Evolutionary conservation across 2,113 vertebrate genomes (phyloP).

Genomic region (Embiotoca jacksoni): DNA sequence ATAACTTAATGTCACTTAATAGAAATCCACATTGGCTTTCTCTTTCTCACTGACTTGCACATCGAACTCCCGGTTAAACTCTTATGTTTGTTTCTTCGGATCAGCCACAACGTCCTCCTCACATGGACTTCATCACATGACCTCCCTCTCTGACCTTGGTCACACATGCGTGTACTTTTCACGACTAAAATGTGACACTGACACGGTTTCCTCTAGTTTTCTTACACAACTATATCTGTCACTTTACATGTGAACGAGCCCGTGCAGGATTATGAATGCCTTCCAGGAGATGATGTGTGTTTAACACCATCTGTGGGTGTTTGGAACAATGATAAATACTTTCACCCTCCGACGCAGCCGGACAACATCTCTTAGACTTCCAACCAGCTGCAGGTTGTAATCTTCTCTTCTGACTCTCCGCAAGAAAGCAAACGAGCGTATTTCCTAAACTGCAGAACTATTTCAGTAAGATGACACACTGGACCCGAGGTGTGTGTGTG

Average conservation of each 20-base stretch:
- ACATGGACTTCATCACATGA: no score
- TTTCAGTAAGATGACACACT: constrained; percentile 9
- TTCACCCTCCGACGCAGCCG: no score
- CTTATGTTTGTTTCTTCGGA: no score
- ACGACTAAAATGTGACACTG: no score
- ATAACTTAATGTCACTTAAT: no score
- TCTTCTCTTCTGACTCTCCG: neutral
- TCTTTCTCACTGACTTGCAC: no score
- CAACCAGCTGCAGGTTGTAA: neutral
- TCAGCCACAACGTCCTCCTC: no score
- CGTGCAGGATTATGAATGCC: neutral
- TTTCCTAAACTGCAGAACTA: neutral
- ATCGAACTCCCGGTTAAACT: no score
- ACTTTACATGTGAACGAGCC: neutral
- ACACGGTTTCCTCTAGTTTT: neutral
- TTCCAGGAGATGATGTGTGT: neutral
- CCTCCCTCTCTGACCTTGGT: no score
- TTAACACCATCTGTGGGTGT: neutral
- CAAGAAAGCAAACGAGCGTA: constrained; percentile 1
- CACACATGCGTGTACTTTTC: no score
- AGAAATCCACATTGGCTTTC: no score
- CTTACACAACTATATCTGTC: neutral
- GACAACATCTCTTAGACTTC: neutral
- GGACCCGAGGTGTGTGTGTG: constrained; percentile 13
- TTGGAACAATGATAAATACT: neutral